A percentile compares a stretch with the other conserved stretches of the same genome.
Evolutionary conservation across 2,888 invertebrate species (phyloP).

Genomic region (Cylloceria caligata): DNA sequence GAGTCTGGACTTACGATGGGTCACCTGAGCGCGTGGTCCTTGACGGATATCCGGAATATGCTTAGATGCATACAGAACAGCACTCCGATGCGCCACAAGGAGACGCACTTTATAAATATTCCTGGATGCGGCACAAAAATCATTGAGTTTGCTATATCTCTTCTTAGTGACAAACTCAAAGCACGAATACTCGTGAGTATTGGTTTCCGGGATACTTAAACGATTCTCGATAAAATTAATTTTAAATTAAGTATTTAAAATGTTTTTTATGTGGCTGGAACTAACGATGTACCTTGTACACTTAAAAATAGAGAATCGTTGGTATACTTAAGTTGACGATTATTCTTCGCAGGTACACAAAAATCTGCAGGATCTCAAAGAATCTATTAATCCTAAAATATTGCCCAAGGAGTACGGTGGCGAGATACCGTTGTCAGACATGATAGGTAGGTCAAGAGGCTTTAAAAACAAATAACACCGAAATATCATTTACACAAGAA

Average conservation of each 20-base stretch:
- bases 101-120: slow-evolving; percentile 94
- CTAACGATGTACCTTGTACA: too few relatives aligned
- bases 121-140: slow-evolving; percentile 92
- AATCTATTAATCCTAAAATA: slow-evolving; percentile 90
- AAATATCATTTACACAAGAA: background rate
- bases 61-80: slow-evolving; percentile 93
- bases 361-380: slow-evolving; percentile 89
- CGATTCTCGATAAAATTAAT: background rate
- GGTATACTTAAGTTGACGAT: background rate
- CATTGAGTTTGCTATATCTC: slow-evolving; percentile 92
- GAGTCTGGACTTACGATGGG: slow-evolving; percentile 94
- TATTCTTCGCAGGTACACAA: slow-evolving; percentile 89
- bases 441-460: slow-evolving; percentile 89
- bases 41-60: slow-evolving; percentile 91
- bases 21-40: slow-evolving; percentile 92
- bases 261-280: background rate
- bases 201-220: background rate
- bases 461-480: background rate
- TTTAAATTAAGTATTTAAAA: background rate
- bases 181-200: slow-evolving; percentile 91
- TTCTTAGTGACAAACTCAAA: slow-evolving; percentile 94
- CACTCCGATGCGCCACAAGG: slow-evolving; percentile 96
- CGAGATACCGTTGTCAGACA: slow-evolving; percentile 91
- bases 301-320: background rate
- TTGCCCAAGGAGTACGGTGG: slow-evolving; percentile 96